Conservation (phyloP, 2,888 invertebrate species). For the Aspidiotus destructor region DNA sequence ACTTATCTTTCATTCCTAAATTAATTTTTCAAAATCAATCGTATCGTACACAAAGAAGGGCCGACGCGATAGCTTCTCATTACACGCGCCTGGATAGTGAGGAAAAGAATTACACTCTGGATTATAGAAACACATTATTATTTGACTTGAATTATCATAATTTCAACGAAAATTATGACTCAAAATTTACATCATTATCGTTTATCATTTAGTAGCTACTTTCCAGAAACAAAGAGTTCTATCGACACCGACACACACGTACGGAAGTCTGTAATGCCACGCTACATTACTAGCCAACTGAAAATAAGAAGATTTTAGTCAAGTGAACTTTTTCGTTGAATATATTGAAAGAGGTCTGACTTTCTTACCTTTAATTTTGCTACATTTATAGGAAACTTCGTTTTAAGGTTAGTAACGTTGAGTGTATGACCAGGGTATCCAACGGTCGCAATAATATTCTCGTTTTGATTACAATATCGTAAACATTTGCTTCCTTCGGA, state of each 20-base stretch:
- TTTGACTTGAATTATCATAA: too few species aligned
- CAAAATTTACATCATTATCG: too few species aligned
- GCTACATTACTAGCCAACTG: slow-evolving; percentile 37
- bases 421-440: slow-evolving; percentile 53
- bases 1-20: too few species aligned
- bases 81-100: too few species aligned
- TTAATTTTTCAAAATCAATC: too few species aligned
- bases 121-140: too few species aligned
- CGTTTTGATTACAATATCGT: slow-evolving; percentile 53
- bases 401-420: slow-evolving; percentile 53
- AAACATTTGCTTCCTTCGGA: slow-evolving; percentile 40
- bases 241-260: slow-evolving; percentile 37
- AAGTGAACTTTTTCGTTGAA: background rate
- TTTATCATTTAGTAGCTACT: slow-evolving; percentile 31
- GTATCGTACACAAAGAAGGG: too few species aligned
- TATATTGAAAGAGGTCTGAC: slow-evolving; percentile 5
- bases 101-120: too few species aligned
- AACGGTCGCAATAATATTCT: slow-evolving; percentile 54
- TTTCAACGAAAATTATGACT: too few species aligned
- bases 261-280: slow-evolving; percentile 38
- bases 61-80: too few species aligned
- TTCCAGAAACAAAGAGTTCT: slow-evolving; percentile 37
- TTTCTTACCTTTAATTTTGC: slow-evolving; percentile 40
- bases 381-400: slow-evolving; percentile 49
- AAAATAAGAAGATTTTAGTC: slow-evolving; percentile 8